Evolutionary conservation across 2,113 vertebrate species (phyloP).

Genomic region (Saimiri boliviensis): DNA sequence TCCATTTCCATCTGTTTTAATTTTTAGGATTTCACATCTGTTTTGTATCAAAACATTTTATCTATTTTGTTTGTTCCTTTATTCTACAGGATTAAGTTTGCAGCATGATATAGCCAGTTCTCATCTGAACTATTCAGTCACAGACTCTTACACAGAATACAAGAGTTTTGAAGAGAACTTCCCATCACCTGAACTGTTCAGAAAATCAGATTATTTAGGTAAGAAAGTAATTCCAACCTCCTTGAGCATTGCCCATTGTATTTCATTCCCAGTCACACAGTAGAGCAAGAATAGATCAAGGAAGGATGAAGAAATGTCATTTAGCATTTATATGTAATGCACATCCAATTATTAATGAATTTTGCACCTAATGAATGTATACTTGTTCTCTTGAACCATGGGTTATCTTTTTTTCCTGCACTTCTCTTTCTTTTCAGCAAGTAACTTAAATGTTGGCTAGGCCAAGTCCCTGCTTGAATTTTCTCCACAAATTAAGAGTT

Average conservation of each 20-base stretch:
- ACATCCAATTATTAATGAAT: background rate
- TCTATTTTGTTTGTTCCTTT: slow-evolving; percentile 5
- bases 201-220: slow-evolving; percentile 83
- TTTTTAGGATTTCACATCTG: slow-evolving; percentile 26
- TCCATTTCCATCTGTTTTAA: slow-evolving; percentile 29
- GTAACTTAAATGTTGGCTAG: background rate
- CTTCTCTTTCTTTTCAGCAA: slow-evolving; percentile 13
- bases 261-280: background rate
- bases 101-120: slow-evolving; percentile 83
- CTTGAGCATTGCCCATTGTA: background rate
- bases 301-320: slow-evolving; percentile 19
- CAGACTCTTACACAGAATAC: slow-evolving; percentile 65
- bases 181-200: slow-evolving; percentile 90
- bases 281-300: background rate
- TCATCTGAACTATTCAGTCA: slow-evolving; percentile 80
- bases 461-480: background rate
- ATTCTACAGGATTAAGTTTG: slow-evolving; percentile 80
- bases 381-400: background rate
- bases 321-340: background rate
- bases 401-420: background rate
- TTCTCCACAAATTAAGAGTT: slow-evolving; percentile 4
- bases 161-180: slow-evolving; percentile 63
- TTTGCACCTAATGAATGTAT: background rate
- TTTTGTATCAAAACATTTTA: slow-evolving; percentile 9
- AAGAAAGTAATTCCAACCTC: slow-evolving; percentile 50